phyloP scores from a whole-genome alignment of 2,888 invertebrate species.

The Lamellibrachia columna region DNA sequence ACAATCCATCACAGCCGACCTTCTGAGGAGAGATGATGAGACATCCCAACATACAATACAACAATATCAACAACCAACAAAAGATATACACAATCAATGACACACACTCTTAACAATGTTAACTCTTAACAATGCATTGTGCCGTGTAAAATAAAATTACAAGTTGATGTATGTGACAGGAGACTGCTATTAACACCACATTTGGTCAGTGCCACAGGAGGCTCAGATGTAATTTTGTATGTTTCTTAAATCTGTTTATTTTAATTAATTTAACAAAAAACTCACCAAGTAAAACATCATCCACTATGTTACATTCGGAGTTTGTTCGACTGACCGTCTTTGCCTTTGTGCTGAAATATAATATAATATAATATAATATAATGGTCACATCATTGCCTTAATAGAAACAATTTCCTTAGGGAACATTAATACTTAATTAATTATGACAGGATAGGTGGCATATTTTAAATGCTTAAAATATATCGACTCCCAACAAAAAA shows the following conservation, averaged over 20 bases:
- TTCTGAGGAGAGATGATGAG: too few species aligned
- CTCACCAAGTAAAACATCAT: conserved; percentile 68
- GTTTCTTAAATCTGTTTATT: too few species aligned
- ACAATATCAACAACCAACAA: too few species aligned
- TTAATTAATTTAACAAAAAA: neutral
- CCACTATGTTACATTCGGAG: conserved; percentile 69
- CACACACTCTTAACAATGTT: too few species aligned
- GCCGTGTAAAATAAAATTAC: neutral
- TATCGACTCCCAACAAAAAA: neutral
- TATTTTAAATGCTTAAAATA: neutral
- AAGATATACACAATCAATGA: too few species aligned
- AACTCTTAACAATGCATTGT: neutral
- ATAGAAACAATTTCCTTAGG: neutral
- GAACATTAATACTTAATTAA: neutral
- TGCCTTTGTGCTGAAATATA: conserved; percentile 65
- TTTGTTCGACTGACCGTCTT: conserved; percentile 65
- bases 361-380: conserved; percentile 59
- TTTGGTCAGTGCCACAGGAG: too few species aligned
- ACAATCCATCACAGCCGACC: too few species aligned
- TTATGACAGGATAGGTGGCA: neutral
- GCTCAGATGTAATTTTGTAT: too few species aligned
- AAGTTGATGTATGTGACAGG: too few species aligned
- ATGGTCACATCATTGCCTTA: conserved; percentile 9
- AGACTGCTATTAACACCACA: too few species aligned
- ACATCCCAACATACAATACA: too few species aligned